Evolutionary conservation across 2,113 vertebrate species (phyloP), one percentile per base, ranked within the genome.

Genomic region (Catagonus wagneri): DNA sequence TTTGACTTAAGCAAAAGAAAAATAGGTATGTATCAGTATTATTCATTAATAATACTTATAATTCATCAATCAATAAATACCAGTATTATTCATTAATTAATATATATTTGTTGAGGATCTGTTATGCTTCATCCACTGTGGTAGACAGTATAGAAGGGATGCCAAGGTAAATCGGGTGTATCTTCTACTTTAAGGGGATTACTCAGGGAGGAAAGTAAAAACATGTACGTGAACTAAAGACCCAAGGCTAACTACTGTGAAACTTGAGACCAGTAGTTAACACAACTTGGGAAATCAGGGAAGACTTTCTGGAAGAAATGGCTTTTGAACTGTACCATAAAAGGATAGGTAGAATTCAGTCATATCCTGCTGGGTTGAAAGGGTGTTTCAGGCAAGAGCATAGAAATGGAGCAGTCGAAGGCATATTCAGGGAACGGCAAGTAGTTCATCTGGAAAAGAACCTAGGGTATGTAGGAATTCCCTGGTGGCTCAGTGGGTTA

Each of bases 131-230:
- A 23, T 39, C 44, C 34, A n/a, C 32, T 65, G 12, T 89, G 39
- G 29, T 39, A 56, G 80, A 65, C 7, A 22, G 34, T 6, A 34
- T 23, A 60, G 63, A 65, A 91, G 12, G 52, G 66, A 65, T 52
- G 19, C 39, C 52, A 60, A 89, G 66, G 58, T 60, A 83, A 86
- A 58, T 36, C 89, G 81, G 54, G 29, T 65, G 0, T 34, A 74
- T 66, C 22, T 25, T 85, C 39, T 87, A 34, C 79, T 61, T 78
- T n/a, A 81, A 17, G 36, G 23, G 66, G 58, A 36, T 87, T 50
- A 93, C 86, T 65, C 36, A 39, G 60, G 27, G 80, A 74, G 58
- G 32, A 90, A 74, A 90, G 90, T 69, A 93, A 96, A 94, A 89
- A 25, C 69, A 4, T 69, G 23, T 71, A 44, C 17, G 12, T 63